phyloP scores from a whole-genome alignment of 2,113 vertebrate genomes.

The Alces alces region DNA sequence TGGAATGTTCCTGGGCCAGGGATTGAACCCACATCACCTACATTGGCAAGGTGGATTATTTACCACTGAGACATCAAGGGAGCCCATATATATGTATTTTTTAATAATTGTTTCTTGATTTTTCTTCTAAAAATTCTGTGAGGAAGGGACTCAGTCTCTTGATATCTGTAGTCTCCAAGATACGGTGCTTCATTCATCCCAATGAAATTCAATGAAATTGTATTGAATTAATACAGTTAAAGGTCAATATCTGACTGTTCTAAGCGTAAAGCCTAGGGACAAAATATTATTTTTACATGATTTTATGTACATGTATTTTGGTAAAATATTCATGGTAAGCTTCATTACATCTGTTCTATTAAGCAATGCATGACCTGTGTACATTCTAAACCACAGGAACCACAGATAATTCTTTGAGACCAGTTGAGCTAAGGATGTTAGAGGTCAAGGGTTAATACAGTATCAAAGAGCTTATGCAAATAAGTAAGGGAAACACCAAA shows the following conservation, averaged over 20 bases:
- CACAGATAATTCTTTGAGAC: background rate
- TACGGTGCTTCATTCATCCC: background rate
- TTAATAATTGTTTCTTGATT: background rate
- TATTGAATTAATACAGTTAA: background rate
- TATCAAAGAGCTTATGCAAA: background rate
- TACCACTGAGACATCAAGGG: background rate
- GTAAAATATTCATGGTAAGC: background rate
- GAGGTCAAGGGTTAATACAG: background rate
- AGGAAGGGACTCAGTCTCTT: background rate
- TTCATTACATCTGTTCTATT: background rate
- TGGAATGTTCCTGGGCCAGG: background rate
- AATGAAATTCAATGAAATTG: background rate
- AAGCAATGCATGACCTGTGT: background rate
- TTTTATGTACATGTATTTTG: background rate
- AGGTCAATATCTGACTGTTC: background rate
- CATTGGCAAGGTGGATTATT: background rate
- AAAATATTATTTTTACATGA: background rate
- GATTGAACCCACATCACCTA: background rate
- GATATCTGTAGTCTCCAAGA: background rate
- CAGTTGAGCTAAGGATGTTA: background rate
- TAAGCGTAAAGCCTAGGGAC: background rate
- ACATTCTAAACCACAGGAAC: background rate
- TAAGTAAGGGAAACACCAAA: background rate
- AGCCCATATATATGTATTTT: background rate
- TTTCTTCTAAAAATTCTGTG: background rate